Conservation (phyloP, 1,140 invertebrate genomes). For the Brachionus rotundiformis region DNA sequence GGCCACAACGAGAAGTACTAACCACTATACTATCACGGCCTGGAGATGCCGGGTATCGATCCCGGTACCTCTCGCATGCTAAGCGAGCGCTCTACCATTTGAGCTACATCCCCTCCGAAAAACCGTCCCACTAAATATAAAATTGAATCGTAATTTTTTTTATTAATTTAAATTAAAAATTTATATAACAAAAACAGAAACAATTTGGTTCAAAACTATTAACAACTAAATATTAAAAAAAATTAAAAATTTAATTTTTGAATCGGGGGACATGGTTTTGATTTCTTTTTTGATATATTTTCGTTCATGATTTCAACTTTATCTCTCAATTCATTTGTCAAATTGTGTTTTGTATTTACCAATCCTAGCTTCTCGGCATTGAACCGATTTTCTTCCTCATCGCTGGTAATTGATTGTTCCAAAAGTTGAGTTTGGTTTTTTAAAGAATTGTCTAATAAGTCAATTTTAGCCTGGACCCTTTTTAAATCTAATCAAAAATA, state of each 20-base stretch:
- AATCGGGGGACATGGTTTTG: background rate
- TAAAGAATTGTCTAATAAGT: background rate
- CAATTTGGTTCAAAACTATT: no score
- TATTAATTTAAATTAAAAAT: no score
- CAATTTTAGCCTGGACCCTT: background rate
- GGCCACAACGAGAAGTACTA: constrained; percentile 87
- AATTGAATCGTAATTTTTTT: no score
- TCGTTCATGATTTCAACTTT: background rate
- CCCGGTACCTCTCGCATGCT: constrained; percentile 53
- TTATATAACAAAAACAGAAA: no score
- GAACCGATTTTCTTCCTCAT: background rate
- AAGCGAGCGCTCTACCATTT: constrained; percentile 53
- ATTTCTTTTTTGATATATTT: background rate
- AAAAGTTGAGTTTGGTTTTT: background rate
- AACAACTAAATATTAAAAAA: background rate
- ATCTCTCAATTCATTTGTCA: background rate
- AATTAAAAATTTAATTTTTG: background rate
- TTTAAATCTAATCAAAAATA: constrained; percentile 30
- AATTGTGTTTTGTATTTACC: background rate
- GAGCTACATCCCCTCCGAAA: constrained; percentile 54
- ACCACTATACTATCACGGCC: constrained; percentile 87
- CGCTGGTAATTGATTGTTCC: background rate
- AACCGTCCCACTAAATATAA: no score
- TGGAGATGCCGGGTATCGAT: constrained; percentile 53
- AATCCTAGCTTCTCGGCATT: background rate